A percentile compares a stretch with the other conserved stretches of the same genome.
Evolutionary conservation across 2,888 invertebrate genomes (phyloP).

Genomic region (Phragmatobia fuliginosa): DNA sequence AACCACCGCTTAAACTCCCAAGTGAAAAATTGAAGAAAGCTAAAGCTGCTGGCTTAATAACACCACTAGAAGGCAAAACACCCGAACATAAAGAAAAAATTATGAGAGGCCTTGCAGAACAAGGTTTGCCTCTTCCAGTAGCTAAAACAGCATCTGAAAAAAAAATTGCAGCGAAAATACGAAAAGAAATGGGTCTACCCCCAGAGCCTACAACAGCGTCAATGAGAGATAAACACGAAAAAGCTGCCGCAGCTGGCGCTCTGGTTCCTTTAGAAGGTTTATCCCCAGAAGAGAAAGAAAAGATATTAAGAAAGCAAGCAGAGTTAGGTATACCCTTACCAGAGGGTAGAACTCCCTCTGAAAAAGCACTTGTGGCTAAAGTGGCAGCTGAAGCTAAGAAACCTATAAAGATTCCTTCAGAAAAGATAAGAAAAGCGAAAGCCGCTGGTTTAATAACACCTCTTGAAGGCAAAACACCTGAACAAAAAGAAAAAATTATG

Average conservation of each 20-base stretch:
- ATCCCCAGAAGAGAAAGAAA: slow-evolving; percentile 35
- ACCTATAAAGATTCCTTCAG: not conserved
- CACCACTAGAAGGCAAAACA: not conserved
- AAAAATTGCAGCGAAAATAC: slow-evolving; percentile 52
- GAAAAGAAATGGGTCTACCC: slow-evolving; percentile 54
- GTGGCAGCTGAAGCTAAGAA: slow-evolving; percentile 25
- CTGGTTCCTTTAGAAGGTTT: not conserved
- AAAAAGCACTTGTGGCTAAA: slow-evolving; percentile 45
- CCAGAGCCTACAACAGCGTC: slow-evolving; percentile 47
- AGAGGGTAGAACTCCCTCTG: slow-evolving; percentile 43
- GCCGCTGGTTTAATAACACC: slow-evolving; percentile 37
- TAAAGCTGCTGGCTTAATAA: slow-evolving; percentile 29
- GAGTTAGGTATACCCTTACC: slow-evolving; percentile 30
- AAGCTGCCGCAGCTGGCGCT: too few relatives aligned
- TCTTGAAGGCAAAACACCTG: too few relatives aligned
- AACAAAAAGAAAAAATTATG: slow-evolving; percentile 10
- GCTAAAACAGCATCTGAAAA: slow-evolving; percentile 41
- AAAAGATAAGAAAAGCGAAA: slow-evolving; percentile 34
- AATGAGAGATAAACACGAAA: too few relatives aligned
- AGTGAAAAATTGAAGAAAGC: slow-evolving; percentile 53
- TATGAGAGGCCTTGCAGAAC: not conserved
- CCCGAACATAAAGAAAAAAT: not conserved
- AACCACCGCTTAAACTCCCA: too few relatives aligned
- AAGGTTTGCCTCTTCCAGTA: slow-evolving; percentile 34
- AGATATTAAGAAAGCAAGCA: too few relatives aligned